Evolutionary conservation across 2,888 invertebrate genomes (phyloP).

Genomic region (Myathropa florea): DNA sequence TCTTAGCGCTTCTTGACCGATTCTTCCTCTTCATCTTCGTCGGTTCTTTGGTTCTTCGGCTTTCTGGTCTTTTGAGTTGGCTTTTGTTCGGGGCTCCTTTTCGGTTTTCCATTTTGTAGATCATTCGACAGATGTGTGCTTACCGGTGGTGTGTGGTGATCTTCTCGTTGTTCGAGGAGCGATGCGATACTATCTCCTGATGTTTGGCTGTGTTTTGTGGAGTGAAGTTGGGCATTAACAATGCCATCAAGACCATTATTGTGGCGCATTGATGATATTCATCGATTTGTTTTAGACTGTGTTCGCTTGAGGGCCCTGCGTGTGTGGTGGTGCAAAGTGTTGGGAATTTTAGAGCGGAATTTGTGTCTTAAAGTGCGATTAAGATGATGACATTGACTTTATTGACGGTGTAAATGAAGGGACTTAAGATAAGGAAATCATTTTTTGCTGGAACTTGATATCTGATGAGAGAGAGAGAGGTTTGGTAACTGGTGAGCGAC

Average conservation of each 20-base stretch:
- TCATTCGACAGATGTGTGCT: slow-evolving; percentile 66
- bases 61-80: slow-evolving; percentile 16
- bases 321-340: slow-evolving; percentile 15
- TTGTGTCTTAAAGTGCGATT: slow-evolving; percentile 14
- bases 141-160: slow-evolving; percentile 32
- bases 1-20: slow-evolving; percentile 48
- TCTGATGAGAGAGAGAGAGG: no score
- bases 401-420: not conserved
- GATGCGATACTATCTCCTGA: slow-evolving; percentile 27
- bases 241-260: slow-evolving; percentile 59
- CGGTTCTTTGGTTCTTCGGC: not conserved
- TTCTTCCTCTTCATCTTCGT: not conserved
- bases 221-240: slow-evolving; percentile 64
- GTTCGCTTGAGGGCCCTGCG: not conserved
- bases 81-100: not conserved
- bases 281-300: slow-evolving; percentile 54
- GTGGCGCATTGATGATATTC: slow-evolving; percentile 62
- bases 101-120: slow-evolving; percentile 32
- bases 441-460: no score
- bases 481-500: no score
- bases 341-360: slow-evolving; percentile 33
- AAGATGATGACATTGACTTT: slow-evolving; percentile 31
- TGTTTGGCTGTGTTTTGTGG: slow-evolving; percentile 35
- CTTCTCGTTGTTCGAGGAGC: not conserved
- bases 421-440: not conserved